Percentiles rank a stretch among this genome's conserved stretches.
phyloP scores from a whole-genome alignment of 2,797 vertebrate species.

The Pitangus sulphuratus region DNA sequence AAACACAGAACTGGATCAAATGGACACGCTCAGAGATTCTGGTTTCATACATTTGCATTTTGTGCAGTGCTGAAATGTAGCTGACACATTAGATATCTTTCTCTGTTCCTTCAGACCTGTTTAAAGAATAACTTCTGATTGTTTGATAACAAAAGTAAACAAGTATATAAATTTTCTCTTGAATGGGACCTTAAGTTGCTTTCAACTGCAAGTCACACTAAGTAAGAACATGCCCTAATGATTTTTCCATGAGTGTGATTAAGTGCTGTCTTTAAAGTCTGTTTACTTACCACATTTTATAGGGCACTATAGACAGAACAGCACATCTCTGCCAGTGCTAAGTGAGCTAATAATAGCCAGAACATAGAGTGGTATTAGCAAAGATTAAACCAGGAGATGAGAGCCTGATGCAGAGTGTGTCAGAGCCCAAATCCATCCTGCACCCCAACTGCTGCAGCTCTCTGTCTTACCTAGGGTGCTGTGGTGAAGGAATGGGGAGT shows the following conservation, averaged over 20 bases:
- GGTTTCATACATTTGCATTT: background rate
- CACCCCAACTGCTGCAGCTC: background rate
- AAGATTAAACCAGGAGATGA: background rate
- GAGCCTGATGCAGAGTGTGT: background rate
- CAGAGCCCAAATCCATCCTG: background rate
- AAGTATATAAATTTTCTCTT: background rate
- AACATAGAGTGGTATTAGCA: background rate
- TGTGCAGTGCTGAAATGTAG: background rate
- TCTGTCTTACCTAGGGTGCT: background rate
- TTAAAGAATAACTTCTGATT: background rate
- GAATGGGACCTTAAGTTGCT: background rate
- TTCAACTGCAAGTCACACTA: background rate
- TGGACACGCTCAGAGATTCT: background rate
- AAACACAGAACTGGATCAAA: background rate
- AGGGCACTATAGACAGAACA: background rate
- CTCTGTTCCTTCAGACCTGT: background rate
- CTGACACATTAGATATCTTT: background rate
- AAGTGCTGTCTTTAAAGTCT: constrained; percentile 5
- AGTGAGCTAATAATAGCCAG: background rate
- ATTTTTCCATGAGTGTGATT: constrained; percentile 2
- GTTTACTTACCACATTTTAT: background rate
- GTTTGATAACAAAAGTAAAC: background rate
- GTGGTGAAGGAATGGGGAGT: background rate
- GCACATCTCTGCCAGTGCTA: fast-evolving
- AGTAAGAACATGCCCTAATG: background rate